phyloP scores from a whole-genome alignment of 2,113 vertebrate genomes.

The Meriones unguiculatus region DNA sequence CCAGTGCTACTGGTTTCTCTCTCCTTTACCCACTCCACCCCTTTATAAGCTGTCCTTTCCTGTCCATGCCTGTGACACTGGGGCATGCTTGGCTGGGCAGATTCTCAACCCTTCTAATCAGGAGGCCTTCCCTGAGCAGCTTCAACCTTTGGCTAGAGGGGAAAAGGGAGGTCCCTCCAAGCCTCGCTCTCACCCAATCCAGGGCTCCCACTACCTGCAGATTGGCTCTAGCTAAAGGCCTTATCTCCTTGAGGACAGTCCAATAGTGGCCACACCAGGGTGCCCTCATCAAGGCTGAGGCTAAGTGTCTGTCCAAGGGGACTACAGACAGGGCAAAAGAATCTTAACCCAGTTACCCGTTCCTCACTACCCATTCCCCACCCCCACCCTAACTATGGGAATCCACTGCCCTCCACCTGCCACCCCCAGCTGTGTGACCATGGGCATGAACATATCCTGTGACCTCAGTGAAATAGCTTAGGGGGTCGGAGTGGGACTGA shows the following conservation, averaged over 20 bases:
- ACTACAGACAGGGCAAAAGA: not conserved
- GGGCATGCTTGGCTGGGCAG: not conserved
- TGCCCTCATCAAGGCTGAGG: not conserved
- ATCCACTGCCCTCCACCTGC: not conserved
- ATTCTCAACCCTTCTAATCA: not conserved
- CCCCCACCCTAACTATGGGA: not conserved
- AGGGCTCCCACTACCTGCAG: not conserved
- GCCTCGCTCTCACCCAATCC: not conserved
- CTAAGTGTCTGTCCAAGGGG: not conserved
- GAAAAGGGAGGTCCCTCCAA: not conserved
- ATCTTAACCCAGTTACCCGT: not conserved
- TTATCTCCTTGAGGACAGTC: not conserved
- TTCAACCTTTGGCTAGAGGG: accelerated
- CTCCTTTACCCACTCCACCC: not conserved
- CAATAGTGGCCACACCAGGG: not conserved
- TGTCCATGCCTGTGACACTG: not conserved
- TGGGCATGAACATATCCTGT: not conserved
- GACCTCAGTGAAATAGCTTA: not conserved
- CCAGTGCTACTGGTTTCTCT: not conserved
- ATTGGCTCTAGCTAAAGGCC: not conserved
- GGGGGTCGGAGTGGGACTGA: not conserved
- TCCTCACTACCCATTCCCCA: not conserved
- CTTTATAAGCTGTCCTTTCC: not conserved
- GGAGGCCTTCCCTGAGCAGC: not conserved
- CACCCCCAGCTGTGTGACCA: not conserved